Percentiles rank a stretch among this genome's conserved stretches.
Evolutionary conservation across 2,797 vertebrate genomes (phyloP).

Genomic region (Sus cebifrons): DNA sequence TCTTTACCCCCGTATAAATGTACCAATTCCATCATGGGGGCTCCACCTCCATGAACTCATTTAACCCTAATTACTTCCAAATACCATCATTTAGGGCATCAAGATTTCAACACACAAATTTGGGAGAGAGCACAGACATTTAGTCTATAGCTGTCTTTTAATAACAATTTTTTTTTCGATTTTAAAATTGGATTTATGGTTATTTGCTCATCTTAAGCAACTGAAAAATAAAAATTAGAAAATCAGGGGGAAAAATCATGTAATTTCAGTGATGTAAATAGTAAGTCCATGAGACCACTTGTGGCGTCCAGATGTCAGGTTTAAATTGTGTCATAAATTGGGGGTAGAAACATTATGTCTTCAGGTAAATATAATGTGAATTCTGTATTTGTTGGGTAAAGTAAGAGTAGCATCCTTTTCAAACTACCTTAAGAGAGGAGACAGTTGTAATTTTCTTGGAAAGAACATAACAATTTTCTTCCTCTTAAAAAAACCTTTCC

Average conservation of each 20-base stretch:
- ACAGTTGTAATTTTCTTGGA: background rate
- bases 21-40: background rate
- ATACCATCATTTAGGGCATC: background rate
- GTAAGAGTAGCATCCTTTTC: background rate
- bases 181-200: background rate
- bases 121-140: background rate
- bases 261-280: background rate
- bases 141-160: background rate
- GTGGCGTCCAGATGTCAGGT: background rate
- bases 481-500: background rate
- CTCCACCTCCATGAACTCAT: background rate
- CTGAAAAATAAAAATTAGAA: constrained; percentile 1
- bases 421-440: background rate
- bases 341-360: background rate
- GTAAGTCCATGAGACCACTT: background rate
- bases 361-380: background rate
- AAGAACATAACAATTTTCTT: background rate
- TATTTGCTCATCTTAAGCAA: constrained; percentile 15
- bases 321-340: background rate
- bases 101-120: background rate
- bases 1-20: background rate
- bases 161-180: background rate
- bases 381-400: background rate
- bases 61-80: background rate
- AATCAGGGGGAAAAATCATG: background rate